Conservation (phyloP, 2,797 vertebrate genomes). For the Distichodus sexfasciatus region DNA sequence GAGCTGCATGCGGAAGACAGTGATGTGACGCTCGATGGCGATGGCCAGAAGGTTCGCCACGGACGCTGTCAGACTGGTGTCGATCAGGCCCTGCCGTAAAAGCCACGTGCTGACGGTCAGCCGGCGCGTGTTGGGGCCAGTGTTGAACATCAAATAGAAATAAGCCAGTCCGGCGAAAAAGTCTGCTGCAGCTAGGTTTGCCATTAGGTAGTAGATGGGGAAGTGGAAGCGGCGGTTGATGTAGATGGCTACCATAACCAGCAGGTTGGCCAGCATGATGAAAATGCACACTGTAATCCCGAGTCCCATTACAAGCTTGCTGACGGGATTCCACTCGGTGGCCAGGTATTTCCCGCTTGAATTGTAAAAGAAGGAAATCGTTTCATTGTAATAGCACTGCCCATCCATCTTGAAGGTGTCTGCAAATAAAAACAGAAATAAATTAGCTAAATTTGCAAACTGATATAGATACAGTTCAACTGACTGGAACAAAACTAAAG, state of each 20-base stretch:
- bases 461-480: neutral
- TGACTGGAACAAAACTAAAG: too few species aligned
- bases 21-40: conserved; percentile 97
- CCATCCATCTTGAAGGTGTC: conserved; percentile 68
- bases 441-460: neutral
- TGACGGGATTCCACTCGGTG: conserved; percentile 93
- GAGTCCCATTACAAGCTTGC: conserved; percentile 96
- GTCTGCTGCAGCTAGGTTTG: conserved; percentile 96
- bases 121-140: conserved; percentile 93
- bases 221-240: conserved; percentile 99
- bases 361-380: conserved; percentile 98
- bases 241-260: conserved; percentile 98
- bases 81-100: conserved; percentile 94
- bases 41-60: conserved; percentile 96
- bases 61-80: conserved; percentile 94
- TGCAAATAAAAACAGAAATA: conserved; percentile 22
- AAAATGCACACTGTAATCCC: conserved; percentile 98
- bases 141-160: conserved; percentile 99
- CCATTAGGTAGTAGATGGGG: conserved; percentile 99
- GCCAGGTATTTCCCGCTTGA: conserved; percentile 89
- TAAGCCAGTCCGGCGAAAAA: conserved; percentile 98
- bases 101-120: conserved; percentile 96
- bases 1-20: conserved; percentile 98
- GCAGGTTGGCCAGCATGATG: conserved; percentile 97
- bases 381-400: conserved; percentile 97